Conservation (phyloP, 2,113 vertebrate genomes). For the Heloderma charlesbogerti region DNA sequence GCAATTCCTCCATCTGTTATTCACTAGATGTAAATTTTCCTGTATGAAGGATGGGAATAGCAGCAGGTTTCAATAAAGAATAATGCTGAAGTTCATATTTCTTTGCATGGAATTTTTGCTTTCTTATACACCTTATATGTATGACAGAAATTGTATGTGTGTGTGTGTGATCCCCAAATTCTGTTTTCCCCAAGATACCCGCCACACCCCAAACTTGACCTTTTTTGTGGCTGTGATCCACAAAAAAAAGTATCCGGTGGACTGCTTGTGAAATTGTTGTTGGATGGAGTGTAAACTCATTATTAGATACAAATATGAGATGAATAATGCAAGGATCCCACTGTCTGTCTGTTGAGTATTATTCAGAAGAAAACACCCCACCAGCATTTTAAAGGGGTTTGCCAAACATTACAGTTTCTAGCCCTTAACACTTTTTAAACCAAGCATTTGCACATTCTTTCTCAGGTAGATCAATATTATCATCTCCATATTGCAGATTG, state of each 20-base stretch:
- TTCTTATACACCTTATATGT: conserved; percentile 1
- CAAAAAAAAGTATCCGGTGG: background rate
- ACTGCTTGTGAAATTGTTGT: too few species aligned
- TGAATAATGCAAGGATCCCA: background rate
- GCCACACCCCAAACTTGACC: background rate
- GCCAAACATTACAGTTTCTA: too few species aligned
- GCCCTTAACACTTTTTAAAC: too few species aligned
- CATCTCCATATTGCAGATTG: background rate
- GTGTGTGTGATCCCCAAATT: background rate
- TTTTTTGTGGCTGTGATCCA: background rate
- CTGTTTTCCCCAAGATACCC: background rate
- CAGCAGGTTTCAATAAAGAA: background rate
- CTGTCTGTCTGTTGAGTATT: too few species aligned
- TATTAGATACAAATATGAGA: background rate
- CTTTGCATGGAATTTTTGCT: conserved; percentile 9
- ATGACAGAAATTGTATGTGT: background rate
- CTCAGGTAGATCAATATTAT: background rate
- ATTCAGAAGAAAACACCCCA: background rate
- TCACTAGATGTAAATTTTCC: conserved; percentile 36
- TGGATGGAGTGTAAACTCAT: too few species aligned
- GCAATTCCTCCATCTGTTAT: background rate
- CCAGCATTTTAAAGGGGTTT: too few species aligned
- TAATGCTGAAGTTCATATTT: background rate
- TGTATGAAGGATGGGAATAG: background rate
- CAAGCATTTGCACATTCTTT: too few species aligned